Percentiles rank a stretch among this genome's conserved stretches.
Evolutionary conservation across 2,888 invertebrate genomes (phyloP).

Genomic region (Cataglyphis livida): DNA sequence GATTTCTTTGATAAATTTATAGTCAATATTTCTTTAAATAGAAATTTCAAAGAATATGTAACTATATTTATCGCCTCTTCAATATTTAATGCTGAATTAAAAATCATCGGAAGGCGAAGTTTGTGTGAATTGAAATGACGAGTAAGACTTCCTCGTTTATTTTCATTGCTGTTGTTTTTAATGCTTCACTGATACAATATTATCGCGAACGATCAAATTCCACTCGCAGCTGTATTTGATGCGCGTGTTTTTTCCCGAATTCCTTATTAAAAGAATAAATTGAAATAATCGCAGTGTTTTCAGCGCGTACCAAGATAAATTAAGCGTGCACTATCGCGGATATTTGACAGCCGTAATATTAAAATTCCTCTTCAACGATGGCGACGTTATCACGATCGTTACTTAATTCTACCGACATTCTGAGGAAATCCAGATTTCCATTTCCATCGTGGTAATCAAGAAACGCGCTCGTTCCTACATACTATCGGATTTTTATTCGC

Average conservation of each 20-base stretch:
- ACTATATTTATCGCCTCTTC: not conserved
- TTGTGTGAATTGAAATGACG: slow-evolving; percentile 25
- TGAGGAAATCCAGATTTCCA: slow-evolving; percentile 51
- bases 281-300: slow-evolving; percentile 39
- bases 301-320: slow-evolving; percentile 5
- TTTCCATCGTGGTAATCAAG: slow-evolving; percentile 47
- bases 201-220: slow-evolving; percentile 9
- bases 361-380: slow-evolving; percentile 45
- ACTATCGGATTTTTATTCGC: slow-evolving; percentile 48
- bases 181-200: slow-evolving; percentile 4
- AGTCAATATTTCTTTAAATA: not conserved
- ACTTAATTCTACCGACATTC: slow-evolving; percentile 48
- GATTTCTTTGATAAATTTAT: not conserved
- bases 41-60: slow-evolving; percentile 18
- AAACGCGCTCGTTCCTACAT: slow-evolving; percentile 38
- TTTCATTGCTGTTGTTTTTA: slow-evolving; percentile 20
- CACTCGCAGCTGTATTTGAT: slow-evolving; percentile 20
- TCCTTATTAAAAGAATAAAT: slow-evolving; percentile 27
- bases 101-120: slow-evolving; percentile 3
- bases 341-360: slow-evolving; percentile 48
- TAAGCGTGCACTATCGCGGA: slow-evolving; percentile 36
- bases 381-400: slow-evolving; percentile 46
- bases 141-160: not conserved
- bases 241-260: slow-evolving; percentile 6
- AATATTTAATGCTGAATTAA: slow-evolving; percentile 39